A percentile compares a stretch with the other conserved stretches of the same genome.
phyloP scores from a whole-genome alignment of 2,797 vertebrate genomes.

The Adrianichthys oophorus region DNA sequence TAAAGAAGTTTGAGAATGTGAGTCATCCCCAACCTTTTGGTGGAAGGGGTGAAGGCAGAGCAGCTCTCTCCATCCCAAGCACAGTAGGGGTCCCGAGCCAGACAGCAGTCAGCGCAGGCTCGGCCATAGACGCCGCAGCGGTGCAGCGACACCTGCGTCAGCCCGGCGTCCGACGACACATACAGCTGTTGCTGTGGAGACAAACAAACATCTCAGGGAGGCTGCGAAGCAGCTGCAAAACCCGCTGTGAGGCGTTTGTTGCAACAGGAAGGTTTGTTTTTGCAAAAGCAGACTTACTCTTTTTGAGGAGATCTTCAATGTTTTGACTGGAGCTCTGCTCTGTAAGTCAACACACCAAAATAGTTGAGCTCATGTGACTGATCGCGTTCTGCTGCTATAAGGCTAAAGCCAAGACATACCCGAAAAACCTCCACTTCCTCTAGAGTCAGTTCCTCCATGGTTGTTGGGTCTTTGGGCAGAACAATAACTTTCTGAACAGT shows the following conservation, averaged over 20 bases:
- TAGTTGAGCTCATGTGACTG: not conserved
- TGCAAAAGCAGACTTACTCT: conserved; percentile 65
- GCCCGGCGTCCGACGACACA: conserved; percentile 82
- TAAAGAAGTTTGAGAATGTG: not conserved
- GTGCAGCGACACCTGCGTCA: conserved; percentile 87
- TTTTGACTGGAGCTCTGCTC: conserved; percentile 78
- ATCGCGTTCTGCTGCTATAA: not conserved
- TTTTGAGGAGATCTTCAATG: conserved; percentile 84
- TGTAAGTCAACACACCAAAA: conserved; percentile 38
- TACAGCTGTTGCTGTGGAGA: conserved; percentile 85
- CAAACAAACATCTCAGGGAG: conserved; percentile 12
- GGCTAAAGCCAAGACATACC: conserved; percentile 60
- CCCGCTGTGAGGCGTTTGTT: not conserved
- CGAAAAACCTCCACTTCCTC: conserved; percentile 87
- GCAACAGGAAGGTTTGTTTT: conserved; percentile 1
- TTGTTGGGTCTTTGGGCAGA: conserved; percentile 80
- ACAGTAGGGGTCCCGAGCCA: conserved; percentile 87
- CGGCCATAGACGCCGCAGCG: conserved; percentile 83
- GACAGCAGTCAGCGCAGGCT: conserved; percentile 87
- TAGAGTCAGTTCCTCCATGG: conserved; percentile 82
- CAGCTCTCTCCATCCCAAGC: conserved; percentile 88
- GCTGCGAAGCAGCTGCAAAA: conserved; percentile 1
- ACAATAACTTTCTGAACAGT: conserved; percentile 88
- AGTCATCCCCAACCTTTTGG: conserved; percentile 75
- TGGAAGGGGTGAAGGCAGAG: conserved; percentile 83